phyloP scores from a whole-genome alignment of 2,797 vertebrate species.

The Poecile montanus region DNA sequence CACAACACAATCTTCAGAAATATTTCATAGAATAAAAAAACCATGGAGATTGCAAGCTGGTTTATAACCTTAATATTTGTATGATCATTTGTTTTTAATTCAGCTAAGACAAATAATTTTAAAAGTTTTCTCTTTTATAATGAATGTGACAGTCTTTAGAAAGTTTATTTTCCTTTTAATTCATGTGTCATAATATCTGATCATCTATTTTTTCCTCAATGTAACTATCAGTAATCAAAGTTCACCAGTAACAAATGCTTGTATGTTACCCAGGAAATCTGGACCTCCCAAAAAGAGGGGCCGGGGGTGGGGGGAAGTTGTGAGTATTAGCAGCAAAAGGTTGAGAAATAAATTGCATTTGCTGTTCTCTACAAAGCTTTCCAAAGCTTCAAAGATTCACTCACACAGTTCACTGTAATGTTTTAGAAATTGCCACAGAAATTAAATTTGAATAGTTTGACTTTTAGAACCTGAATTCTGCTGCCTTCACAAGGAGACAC shows the following conservation, averaged over 20 bases:
- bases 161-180: background rate
- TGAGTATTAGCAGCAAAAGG: background rate
- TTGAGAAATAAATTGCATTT: background rate
- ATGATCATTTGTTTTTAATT: background rate
- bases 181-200: background rate
- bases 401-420: background rate
- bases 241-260: background rate
- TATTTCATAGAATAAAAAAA: background rate
- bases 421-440: background rate
- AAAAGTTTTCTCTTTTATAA: background rate
- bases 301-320: rapidly evolving
- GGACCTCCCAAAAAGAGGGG: background rate
- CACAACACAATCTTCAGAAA: background rate
- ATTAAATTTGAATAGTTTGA: background rate
- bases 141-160: background rate
- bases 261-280: background rate
- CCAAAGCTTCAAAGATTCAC: background rate
- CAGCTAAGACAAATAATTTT: background rate
- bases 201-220: background rate
- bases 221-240: background rate
- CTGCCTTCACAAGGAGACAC: background rate
- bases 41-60: background rate
- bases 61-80: background rate
- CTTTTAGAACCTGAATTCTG: background rate
- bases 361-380: background rate